Conservation (phyloP, 1,140 invertebrate species). For the Choristoneura fumiferana region DNA sequence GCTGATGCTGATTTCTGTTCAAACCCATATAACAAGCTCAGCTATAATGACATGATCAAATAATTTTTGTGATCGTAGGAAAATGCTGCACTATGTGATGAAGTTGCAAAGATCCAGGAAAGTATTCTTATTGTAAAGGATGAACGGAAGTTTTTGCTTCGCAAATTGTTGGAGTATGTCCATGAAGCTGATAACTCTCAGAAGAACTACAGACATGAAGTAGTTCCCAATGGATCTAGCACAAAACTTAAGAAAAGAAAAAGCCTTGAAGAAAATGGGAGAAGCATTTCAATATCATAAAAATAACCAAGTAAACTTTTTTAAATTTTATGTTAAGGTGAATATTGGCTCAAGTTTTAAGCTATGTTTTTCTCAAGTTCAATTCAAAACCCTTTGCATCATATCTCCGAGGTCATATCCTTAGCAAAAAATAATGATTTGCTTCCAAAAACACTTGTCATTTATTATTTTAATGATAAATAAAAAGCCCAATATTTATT, state of each 20-base stretch:
- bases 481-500: too few relatives aligned
- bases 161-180: conserved; percentile 83
- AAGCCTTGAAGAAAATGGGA: conserved; percentile 51
- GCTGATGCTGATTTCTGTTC: too few relatives aligned
- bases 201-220: conserved; percentile 45
- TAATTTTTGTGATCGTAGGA: conserved; percentile 77
- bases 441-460: too few relatives aligned
- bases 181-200: conserved; percentile 76
- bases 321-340: conserved; percentile 6
- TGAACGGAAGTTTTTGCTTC: conserved; percentile 86
- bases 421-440: too few relatives aligned
- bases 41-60: too few relatives aligned
- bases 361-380: too few relatives aligned
- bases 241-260: conserved; percentile 59
- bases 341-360: too few relatives aligned
- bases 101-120: conserved; percentile 87
- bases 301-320: too few relatives aligned
- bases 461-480: too few relatives aligned
- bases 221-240: conserved; percentile 51
- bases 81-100: conserved; percentile 90
- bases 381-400: too few relatives aligned
- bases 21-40: too few relatives aligned
- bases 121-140: conserved; percentile 86
- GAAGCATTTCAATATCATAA: conserved; percentile 29
- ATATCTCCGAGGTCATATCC: too few relatives aligned